Evolutionary conservation across 2,113 vertebrate species (phyloP), one percentile per base, ranked within the genome.

Genomic region (Gallinago paraguaiae): DNA sequence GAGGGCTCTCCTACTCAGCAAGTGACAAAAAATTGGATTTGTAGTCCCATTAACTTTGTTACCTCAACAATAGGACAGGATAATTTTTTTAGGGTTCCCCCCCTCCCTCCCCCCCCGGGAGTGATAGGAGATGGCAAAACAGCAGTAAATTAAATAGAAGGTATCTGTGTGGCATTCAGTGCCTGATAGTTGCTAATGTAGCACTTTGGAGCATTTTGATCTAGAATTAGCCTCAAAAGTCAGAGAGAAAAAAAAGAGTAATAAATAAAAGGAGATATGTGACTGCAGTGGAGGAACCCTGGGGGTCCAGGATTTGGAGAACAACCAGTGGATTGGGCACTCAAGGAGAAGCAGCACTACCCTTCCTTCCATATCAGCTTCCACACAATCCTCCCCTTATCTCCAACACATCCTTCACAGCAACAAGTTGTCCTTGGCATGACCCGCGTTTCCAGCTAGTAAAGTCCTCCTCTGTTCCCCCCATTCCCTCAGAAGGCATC

Each of bases 371-470:
- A 31, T 3, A 63, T 7, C 45, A 88, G 63, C 41, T 84, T 95
- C 48, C 63, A 86, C 59, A 76, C 72, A 91, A 67, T 82, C 59
- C 54, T 71, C 24, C 39, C 30, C 30, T 33, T 13, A 81, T 39
- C 59, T 61, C 77, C 69, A 95, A 59, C 48, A 90, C 54, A 88
- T 75, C 41, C 82, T 85, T 86, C 93, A 90, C 51, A 94, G 86
- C 68, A 93, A 90, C 76, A 83, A 67, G 60, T 60, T 95, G 96
- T 91, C 96, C 97, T 93, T 94, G 82, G 63, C 57, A 54, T 94
- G 96, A 96, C 95, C 97, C 83, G 56, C 2, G 23, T 75, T 97
- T 97, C 76, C 93, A 97, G 91, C 91, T 91, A 71, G 77, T 81
- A 51, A 95, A 94, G 78, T 80, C 48, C 69, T 93, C 75, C 54